A percentile compares a stretch with the other conserved stretches of the same genome.
phyloP scores from a whole-genome alignment of 2,888 invertebrate species.

The Athetis lepigone region DNA sequence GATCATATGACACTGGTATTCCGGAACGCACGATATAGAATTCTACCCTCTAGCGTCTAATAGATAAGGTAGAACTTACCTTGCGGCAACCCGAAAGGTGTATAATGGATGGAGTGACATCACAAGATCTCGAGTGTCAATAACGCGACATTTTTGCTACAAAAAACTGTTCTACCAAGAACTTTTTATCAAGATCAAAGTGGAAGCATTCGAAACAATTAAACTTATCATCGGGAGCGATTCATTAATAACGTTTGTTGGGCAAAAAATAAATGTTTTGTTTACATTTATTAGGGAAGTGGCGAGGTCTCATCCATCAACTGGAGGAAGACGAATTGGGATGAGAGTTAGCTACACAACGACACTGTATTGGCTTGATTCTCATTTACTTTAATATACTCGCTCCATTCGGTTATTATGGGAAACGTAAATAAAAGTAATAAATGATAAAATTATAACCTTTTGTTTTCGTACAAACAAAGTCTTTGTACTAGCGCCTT shows the following conservation, averaged over 20 bases:
- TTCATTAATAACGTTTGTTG: constrained; percentile 84
- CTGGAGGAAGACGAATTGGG: constrained; percentile 83
- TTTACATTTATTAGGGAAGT: constrained; percentile 89
- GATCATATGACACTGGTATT: constrained; percentile 61
- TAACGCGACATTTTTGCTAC: constrained; percentile 71
- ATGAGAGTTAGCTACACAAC: constrained; percentile 62
- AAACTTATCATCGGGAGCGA: constrained; percentile 80
- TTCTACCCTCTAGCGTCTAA: constrained; percentile 7
- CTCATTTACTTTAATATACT: constrained; percentile 67
- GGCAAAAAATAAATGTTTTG: constrained; percentile 85
- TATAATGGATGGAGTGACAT: constrained; percentile 57
- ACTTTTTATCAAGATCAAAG: constrained; percentile 76
- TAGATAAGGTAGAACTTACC: constrained; percentile 24
- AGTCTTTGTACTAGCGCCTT: not conserved
- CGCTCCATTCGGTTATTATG: constrained; percentile 11
- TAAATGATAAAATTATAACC: not conserved
- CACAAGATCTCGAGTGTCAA: constrained; percentile 69
- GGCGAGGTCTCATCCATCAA: constrained; percentile 86
- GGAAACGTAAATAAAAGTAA: not conserved
- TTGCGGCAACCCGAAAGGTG: constrained; percentile 38
- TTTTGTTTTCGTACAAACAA: not conserved
- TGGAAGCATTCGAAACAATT: constrained; percentile 83
- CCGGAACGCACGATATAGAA: not conserved
- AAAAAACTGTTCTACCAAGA: constrained; percentile 68
- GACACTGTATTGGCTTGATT: constrained; percentile 73